These are phyloP conservation scores for Ceratina calcarata DNA, from an alignment of 1,140 invertebrate genomes.

Conservation along the genomic window DNA sequence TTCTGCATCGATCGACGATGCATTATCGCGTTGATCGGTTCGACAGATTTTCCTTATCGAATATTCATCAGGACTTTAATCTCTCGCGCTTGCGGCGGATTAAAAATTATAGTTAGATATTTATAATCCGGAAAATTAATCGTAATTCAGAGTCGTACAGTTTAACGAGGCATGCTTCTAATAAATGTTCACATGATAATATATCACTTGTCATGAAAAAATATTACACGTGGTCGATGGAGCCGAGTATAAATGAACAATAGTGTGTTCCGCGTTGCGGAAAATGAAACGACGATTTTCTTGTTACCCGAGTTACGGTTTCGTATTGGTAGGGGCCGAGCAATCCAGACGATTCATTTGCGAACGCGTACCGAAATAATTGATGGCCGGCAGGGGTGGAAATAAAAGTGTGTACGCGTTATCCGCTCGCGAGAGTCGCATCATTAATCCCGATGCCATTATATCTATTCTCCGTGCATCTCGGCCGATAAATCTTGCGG, in stretches of 20 bases:
- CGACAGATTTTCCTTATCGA: constrained; percentile 4
- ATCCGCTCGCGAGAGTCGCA: constrained; percentile 18
- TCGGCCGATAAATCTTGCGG: constrained; percentile 47
- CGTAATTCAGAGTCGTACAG: no score
- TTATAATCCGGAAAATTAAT: no score
- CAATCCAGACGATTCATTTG: background rate
- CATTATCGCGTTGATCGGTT: constrained; percentile 32
- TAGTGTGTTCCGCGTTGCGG: background rate
- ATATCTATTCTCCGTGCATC: constrained; percentile 13
- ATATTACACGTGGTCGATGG: no score
- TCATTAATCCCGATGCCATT: constrained; percentile 39
- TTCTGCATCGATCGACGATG: constrained; percentile 12
- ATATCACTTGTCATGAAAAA: no score
- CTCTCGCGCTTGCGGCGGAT: background rate
- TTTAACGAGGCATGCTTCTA: no score
- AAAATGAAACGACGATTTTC: background rate
- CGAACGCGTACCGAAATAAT: constrained; percentile 38
- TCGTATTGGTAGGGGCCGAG: background rate
- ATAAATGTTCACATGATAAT: no score
- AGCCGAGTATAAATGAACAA: no score
- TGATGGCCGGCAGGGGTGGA: constrained; percentile 8
- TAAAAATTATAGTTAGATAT: no score
- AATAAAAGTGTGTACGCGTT: constrained; percentile 36
- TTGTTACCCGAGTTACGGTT: background rate
- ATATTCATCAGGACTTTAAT: background rate